A percentile compares a stretch with the other conserved stretches of the same genome.
These are phyloP conservation scores for Protosalanx chinensis DNA, from an alignment of 2,797 vertebrate genomes.

Conservation along the genomic window DNA sequence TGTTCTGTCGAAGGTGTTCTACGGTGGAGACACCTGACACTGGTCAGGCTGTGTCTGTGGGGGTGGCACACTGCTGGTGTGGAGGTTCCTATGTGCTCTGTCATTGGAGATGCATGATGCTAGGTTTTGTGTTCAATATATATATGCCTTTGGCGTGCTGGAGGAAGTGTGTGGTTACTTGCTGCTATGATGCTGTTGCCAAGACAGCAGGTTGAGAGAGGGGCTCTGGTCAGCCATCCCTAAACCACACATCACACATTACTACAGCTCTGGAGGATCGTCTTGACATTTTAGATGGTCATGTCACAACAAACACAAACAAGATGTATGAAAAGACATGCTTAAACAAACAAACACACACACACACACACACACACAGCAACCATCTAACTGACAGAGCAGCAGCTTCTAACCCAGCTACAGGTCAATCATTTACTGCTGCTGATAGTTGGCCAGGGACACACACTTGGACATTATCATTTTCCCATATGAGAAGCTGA, in stretches of 20 bases:
- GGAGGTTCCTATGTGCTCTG: background rate
- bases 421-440: constrained; percentile 17
- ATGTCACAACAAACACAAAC: background rate
- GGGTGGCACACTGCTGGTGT: too few relatives aligned
- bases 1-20: background rate
- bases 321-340: background rate
- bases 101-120: background rate
- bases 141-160: background rate
- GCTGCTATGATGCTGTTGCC: background rate
- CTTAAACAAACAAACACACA: too few relatives aligned
- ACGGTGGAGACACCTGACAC: background rate
- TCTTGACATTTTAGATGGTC: background rate
- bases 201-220: background rate
- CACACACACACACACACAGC: background rate
- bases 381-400: constrained; percentile 6
- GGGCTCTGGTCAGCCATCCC: background rate
- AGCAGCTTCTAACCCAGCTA: background rate
- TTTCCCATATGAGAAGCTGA: background rate
- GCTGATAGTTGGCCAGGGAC: constrained; percentile 3
- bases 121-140: background rate
- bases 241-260: background rate
- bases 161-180: background rate
- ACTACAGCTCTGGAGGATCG: background rate
- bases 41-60: background rate
- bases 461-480: background rate